Conservation (phyloP, 2,113 vertebrate species). For the Pseudopodoces humilis region DNA sequence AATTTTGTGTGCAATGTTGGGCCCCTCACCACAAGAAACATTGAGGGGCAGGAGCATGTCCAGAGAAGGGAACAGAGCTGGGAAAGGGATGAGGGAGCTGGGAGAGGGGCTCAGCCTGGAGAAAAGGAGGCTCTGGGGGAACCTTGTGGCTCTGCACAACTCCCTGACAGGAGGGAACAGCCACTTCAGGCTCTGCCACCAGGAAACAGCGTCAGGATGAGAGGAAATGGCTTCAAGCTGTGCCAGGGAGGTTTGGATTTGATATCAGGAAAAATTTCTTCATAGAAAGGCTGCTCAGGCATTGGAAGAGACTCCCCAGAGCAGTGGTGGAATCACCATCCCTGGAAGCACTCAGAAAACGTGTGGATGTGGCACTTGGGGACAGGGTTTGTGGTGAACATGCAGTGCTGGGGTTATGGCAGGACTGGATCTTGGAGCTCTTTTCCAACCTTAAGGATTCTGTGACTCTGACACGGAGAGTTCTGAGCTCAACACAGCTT, state of each 20-base stretch:
- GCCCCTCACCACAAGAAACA: neutral
- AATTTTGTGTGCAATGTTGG: neutral
- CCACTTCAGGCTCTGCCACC: accelerated
- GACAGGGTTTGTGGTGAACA: neutral
- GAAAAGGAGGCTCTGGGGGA: neutral
- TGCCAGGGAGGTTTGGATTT: neutral
- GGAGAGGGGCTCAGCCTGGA: neutral
- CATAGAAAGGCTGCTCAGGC: accelerated
- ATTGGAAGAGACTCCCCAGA: neutral
- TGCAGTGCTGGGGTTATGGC: neutral
- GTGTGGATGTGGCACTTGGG: neutral
- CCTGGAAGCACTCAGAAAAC: neutral
- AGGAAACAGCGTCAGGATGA: neutral
- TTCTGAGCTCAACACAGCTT: neutral
- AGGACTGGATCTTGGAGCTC: neutral
- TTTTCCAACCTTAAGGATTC: neutral
- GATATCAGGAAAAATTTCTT: neutral
- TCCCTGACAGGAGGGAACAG: neutral
- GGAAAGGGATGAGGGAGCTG: neutral
- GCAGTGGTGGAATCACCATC: neutral
- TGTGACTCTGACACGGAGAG: neutral
- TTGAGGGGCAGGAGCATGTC: accelerated
- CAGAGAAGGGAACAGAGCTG: neutral
- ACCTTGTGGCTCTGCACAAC: neutral
- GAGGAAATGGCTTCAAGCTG: accelerated